Evolutionary conservation across 2,888 invertebrate genomes (phyloP), one percentile per base, ranked within the genome.

Genomic region (Drosophila melanocephala): DNA sequence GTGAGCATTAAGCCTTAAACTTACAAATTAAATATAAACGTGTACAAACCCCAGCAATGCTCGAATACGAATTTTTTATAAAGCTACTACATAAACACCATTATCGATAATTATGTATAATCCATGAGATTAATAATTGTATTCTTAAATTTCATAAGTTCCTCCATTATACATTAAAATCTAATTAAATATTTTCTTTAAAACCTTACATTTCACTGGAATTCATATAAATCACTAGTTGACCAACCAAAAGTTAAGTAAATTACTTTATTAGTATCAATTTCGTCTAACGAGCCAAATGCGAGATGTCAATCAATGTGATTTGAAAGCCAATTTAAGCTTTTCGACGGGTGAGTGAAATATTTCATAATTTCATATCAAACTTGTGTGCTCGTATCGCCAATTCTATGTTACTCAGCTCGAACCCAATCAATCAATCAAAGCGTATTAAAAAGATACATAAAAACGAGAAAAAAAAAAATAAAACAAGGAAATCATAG

Each of bases 391-490:
- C 37, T 60, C 57, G 33, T 77, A 67, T 74, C 58, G 72, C 83
- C 68, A 89, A 85, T 89, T 87, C 79, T 81, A 22, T 56, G 37
- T 65, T 61, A 62, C 58, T 51, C 61, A 76, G 65, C 67, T 47
- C 71, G 50, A 84, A 87, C 74, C 71, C 77, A 75, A 76, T 72
- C 83, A 75, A 90, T 87, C 90, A 87, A 87, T 90, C 87, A 87
- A 76, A 81, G 61, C 57, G 82, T 47, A 90, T 87, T 89, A 87
- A 84, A 71, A 9, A 75, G 22, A 51, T 59, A 66, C 32, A 26
- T 47, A 47, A 47, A 26, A 44, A 47, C 2, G 16, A 26, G 9
- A 26, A 16, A 14, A 22, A 22, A 14, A 47, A 73, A n/a, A 33
- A 59, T 60, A 52, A 63, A 35, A 33, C 12, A 33, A 62, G 64